phyloP scores from a whole-genome alignment of 2,113 vertebrate species.

The Stigmatopora argus region DNA sequence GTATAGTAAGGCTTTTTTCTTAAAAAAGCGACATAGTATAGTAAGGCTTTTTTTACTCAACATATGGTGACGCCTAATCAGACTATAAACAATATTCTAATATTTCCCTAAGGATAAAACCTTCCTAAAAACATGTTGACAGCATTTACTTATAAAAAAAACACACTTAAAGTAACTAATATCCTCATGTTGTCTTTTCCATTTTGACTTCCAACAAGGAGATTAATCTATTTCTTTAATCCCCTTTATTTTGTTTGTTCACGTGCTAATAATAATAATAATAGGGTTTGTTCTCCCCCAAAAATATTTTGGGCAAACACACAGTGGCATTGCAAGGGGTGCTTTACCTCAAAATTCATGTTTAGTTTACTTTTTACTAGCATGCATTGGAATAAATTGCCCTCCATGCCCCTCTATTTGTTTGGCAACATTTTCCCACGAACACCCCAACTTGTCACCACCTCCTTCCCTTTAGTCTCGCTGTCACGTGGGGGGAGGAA shows the following conservation, averaged over 20 bases:
- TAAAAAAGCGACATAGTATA: no score
- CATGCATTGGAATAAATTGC: background rate
- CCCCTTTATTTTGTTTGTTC: background rate
- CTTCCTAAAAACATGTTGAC: background rate
- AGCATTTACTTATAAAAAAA: background rate
- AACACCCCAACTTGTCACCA: constrained; percentile 53
- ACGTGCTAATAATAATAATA: background rate
- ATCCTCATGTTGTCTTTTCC: background rate
- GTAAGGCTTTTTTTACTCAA: background rate
- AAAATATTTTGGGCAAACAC: background rate
- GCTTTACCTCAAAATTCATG: background rate
- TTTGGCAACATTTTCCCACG: constrained; percentile 69
- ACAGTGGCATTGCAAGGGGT: background rate
- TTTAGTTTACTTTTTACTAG: background rate
- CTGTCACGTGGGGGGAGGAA: constrained; percentile 47
- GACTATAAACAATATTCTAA: background rate
- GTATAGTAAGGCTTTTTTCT: no score
- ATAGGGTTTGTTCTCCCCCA: background rate
- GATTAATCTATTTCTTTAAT: background rate
- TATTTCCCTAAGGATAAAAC: background rate
- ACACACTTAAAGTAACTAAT: background rate
- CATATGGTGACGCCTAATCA: background rate
- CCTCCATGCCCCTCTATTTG: constrained; percentile 26
- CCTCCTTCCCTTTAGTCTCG: constrained; percentile 43
- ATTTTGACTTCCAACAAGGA: background rate